Evolutionary conservation across 2,797 vertebrate species (phyloP), one percentile per base, ranked within the genome.

Genomic region (Mareca strepera): DNA sequence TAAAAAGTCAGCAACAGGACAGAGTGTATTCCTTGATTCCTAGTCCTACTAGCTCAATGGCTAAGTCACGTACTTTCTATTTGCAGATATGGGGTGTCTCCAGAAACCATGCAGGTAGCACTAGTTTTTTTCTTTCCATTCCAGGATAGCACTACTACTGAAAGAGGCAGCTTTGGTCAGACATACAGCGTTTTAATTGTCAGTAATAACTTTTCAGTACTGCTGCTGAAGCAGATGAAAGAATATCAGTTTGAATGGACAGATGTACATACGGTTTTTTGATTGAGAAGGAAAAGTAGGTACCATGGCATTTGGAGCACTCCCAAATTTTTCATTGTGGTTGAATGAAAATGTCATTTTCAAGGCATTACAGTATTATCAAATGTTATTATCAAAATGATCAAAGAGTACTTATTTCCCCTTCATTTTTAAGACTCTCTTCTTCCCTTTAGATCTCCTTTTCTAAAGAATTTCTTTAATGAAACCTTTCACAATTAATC

Each of bases 301-400:
- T 53, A 43, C 12, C 39, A 20, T 35, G 35, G 13, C 66, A 41
- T 85, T 76, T 78, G 35, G 18, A 86, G 80, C 33, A 79, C 23
- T 69, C 53, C 8, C 52, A 53, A 77, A 26, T 17, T 73, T 41
- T 92, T 75, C 41, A 9, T 1, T 59, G 46, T 73, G 35, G n/a
- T 68, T 90, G 66, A 94, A 81, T 78, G 82, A 86, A 94, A 96
- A 6, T 33, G 52, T n/a, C 11, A 88, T 90, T 96, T 87, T 85
- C 59, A 86, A 90, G 17, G 31, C 33, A 82, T 46, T 64, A 84
- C 55, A 75, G 21, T 72, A 83, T 90, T 95, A 92, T 60, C 52
- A 90, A 79, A 81, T 64, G 52, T 82, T 90, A 90, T 62, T 66
- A 80, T 48, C 68, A 88, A 91, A 88, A 70, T 81, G 48, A 94